Evolutionary conservation across 2,888 invertebrate species (phyloP).

Genomic region (Abscondita cerata): DNA sequence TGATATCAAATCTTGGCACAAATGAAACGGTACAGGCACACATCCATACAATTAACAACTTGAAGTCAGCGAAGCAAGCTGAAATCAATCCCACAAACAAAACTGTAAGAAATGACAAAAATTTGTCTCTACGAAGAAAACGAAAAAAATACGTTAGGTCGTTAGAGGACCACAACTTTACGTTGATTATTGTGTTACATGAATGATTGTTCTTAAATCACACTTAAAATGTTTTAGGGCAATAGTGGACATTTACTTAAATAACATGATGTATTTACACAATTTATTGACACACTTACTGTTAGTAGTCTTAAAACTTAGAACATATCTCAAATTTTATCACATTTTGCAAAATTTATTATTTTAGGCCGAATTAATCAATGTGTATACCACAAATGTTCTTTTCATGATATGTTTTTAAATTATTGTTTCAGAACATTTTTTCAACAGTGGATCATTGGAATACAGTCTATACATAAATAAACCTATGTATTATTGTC

Average conservation of each 20-base stretch:
- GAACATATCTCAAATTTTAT: conserved; percentile 28
- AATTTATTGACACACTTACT: conserved; percentile 26
- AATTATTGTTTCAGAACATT: too few relatives aligned
- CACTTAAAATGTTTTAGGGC: conserved; percentile 52
- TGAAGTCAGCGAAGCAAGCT: conserved; percentile 25
- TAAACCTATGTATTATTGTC: too few relatives aligned
- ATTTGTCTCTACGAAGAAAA: conserved; percentile 22
- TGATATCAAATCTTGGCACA: conserved; percentile 55
- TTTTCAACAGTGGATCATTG: too few relatives aligned
- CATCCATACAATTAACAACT: conserved; percentile 43
- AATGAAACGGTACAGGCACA: conserved; percentile 52
- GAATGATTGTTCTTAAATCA: conserved; percentile 53
- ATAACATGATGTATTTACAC: conserved; percentile 46
- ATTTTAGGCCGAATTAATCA: too few relatives aligned
- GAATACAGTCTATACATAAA: too few relatives aligned
- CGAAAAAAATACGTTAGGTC: conserved; percentile 24
- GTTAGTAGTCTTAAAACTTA: conserved; percentile 20
- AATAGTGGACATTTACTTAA: conserved; percentile 55
- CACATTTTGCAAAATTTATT: conserved; percentile 12
- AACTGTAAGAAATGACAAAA: conserved; percentile 25
- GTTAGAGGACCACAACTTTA: conserved; percentile 47
- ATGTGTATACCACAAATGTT: too few relatives aligned
- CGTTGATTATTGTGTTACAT: conserved; percentile 45
- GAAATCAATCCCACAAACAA: conserved; percentile 19
- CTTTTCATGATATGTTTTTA: too few relatives aligned